phyloP scores from a whole-genome alignment of 2,888 invertebrate genomes.

The Melipona bicolor region DNA sequence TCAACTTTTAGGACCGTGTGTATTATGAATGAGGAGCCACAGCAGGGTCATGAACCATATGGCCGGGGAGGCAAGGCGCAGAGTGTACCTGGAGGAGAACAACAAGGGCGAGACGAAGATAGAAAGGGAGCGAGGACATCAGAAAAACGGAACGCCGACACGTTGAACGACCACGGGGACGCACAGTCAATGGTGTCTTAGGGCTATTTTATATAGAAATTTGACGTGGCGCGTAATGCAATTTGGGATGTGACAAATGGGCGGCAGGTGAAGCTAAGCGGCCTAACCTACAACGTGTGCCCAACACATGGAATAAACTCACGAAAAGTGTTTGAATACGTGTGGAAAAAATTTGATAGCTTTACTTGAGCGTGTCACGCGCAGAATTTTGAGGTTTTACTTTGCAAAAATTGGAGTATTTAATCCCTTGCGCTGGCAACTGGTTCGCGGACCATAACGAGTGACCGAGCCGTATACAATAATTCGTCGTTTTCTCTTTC shows the following conservation, averaged over 20 bases:
- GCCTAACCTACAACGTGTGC: slow-evolving; percentile 33
- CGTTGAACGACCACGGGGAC: slow-evolving; percentile 56
- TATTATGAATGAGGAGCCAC: slow-evolving; percentile 68
- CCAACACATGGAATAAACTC: background rate
- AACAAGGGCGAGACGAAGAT: slow-evolving; percentile 1
- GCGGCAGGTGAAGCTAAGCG: slow-evolving; percentile 61
- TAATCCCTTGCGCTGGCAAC: no score
- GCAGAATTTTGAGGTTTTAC: no score
- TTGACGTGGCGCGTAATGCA: slow-evolving; percentile 71
- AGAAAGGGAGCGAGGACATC: slow-evolving; percentile 1
- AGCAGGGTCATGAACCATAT: slow-evolving; percentile 63
- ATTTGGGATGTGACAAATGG: slow-evolving; percentile 71
- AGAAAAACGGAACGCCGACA: slow-evolving; percentile 41
- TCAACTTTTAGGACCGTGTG: slow-evolving; percentile 63
- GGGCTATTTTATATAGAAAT: slow-evolving; percentile 68
- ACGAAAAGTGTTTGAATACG: background rate
- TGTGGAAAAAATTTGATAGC: background rate
- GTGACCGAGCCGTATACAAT: no score
- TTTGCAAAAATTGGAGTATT: no score
- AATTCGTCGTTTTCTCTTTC: no score
- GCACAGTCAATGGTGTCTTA: slow-evolving; percentile 66
- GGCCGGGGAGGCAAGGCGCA: slow-evolving; percentile 23
- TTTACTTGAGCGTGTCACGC: no score
- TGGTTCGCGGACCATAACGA: no score
- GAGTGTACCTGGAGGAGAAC: background rate